Evolutionary conservation across 1,140 invertebrate genomes (phyloP).

Genomic region (Drosophila nigrodunni): DNA sequence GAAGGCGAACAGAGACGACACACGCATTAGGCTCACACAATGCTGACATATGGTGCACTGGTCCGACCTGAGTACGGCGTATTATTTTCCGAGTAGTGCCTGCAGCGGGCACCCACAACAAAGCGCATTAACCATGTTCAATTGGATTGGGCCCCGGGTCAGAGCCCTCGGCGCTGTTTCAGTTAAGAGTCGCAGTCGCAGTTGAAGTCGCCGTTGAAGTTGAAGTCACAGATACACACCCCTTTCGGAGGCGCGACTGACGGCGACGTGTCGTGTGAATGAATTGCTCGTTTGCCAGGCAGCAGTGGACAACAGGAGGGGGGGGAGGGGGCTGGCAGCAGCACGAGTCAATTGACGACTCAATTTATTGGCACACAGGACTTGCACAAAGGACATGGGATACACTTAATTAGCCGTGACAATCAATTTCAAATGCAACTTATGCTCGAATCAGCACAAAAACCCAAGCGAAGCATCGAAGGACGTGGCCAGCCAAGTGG

Average conservation of each 20-base stretch:
- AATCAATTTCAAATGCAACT: conserved; percentile 85
- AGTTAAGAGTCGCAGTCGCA: neutral
- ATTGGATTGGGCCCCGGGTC: conserved; percentile 49
- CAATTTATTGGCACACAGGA: conserved; percentile 78
- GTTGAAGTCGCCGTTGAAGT: neutral
- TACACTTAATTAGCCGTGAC: conserved; percentile 85
- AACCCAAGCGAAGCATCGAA: conserved; percentile 40
- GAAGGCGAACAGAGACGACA: neutral
- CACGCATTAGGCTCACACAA: conserved; percentile 73
- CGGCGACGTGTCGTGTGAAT: conserved; percentile 42
- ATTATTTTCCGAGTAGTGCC: conserved; percentile 11
- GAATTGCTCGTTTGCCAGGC: conserved; percentile 59
- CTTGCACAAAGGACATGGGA: conserved; percentile 54
- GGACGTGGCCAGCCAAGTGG: conserved; percentile 57
- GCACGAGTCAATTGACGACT: conserved; percentile 68
- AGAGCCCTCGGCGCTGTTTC: conserved; percentile 12
- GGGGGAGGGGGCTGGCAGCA: neutral
- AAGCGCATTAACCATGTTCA: conserved; percentile 78
- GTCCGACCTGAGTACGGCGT: conserved; percentile 1
- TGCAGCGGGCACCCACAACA: conserved; percentile 73
- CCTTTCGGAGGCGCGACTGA: conserved; percentile 68
- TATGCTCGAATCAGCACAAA: conserved; percentile 82
- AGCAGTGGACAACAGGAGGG: neutral
- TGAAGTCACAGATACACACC: conserved; percentile 60
- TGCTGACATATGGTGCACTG: conserved; percentile 77